Conservation (phyloP, 2,113 vertebrate genomes). For the Prunella himalayana region DNA sequence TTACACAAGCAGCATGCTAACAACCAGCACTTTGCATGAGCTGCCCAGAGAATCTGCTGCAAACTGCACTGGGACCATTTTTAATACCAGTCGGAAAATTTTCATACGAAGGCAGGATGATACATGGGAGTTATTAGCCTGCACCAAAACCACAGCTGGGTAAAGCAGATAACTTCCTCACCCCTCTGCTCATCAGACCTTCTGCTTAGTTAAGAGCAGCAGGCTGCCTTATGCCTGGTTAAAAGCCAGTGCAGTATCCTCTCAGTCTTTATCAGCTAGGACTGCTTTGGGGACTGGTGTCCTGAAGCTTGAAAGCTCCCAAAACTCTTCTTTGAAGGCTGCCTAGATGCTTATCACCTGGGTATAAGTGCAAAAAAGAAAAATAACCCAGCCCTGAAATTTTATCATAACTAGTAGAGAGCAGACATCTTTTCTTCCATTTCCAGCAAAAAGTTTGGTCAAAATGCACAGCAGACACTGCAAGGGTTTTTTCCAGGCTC, state of each 20-base stretch:
- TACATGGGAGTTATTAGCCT: constrained; percentile 81
- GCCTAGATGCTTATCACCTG: not conserved
- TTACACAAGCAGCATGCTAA: constrained; percentile 83
- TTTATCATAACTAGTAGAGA: not conserved
- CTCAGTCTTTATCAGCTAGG: not conserved
- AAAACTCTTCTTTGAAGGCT: not conserved
- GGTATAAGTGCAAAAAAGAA: not conserved
- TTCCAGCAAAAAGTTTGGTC: not conserved
- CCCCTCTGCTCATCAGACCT: constrained; percentile 28
- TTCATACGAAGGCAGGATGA: constrained; percentile 76
- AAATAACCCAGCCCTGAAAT: not conserved
- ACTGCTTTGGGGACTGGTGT: not conserved
- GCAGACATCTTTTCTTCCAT: not conserved
- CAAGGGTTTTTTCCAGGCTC: not conserved
- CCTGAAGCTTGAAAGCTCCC: not conserved
- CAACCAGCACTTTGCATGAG: constrained; percentile 57
- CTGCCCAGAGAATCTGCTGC: not conserved
- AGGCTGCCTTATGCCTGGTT: not conserved
- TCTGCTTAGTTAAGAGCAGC: not conserved
- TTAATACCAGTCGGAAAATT: constrained; percentile 66
- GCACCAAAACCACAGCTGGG: constrained; percentile 74
- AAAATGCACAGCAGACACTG: not conserved
- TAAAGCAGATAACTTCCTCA: constrained; percentile 72
- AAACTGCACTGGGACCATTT: constrained; percentile 62
- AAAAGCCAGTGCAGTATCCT: not conserved